These are phyloP conservation scores for Tauraco hartlaubi DNA, from an alignment of 2,797 vertebrate genomes.

Conservation along the genomic window DNA sequence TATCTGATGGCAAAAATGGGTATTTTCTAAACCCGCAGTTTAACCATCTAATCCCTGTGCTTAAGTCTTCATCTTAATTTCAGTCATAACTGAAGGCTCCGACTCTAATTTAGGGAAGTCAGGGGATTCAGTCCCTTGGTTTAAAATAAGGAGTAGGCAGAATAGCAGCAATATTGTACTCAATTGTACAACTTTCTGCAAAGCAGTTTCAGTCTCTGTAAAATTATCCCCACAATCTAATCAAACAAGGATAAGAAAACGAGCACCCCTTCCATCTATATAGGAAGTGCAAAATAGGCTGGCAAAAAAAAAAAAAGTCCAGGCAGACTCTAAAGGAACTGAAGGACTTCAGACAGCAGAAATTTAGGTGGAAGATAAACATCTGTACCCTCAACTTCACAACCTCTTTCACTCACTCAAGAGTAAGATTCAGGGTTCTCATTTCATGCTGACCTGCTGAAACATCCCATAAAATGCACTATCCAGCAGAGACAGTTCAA, in stretches of 20 bases:
- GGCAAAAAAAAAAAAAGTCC: neutral
- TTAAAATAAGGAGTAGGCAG: slow-evolving; percentile 1
- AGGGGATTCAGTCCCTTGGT: neutral
- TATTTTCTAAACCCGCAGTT: slow-evolving; percentile 49
- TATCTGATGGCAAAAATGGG: slow-evolving; percentile 25
- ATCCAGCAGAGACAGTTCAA: neutral
- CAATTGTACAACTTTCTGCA: neutral
- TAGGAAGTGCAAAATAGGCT: neutral
- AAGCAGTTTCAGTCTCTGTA: neutral
- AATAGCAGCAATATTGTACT: neutral
- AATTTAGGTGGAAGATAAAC: neutral
- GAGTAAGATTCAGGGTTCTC: neutral
- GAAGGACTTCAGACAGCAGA: neutral
- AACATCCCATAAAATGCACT: neutral
- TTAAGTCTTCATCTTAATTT: slow-evolving; percentile 40
- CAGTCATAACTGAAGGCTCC: slow-evolving; percentile 34
- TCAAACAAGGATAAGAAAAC: neutral
- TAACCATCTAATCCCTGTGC: slow-evolving; percentile 30
- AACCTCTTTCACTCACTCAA: neutral
- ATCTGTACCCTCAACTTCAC: neutral
- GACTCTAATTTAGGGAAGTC: slow-evolving; percentile 22
- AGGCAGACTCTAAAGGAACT: neutral
- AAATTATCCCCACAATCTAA: neutral
- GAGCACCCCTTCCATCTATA: neutral
- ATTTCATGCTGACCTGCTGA: neutral